phyloP scores from a whole-genome alignment of 2,888 invertebrate species.

The Mellilla xanthometata region DNA sequence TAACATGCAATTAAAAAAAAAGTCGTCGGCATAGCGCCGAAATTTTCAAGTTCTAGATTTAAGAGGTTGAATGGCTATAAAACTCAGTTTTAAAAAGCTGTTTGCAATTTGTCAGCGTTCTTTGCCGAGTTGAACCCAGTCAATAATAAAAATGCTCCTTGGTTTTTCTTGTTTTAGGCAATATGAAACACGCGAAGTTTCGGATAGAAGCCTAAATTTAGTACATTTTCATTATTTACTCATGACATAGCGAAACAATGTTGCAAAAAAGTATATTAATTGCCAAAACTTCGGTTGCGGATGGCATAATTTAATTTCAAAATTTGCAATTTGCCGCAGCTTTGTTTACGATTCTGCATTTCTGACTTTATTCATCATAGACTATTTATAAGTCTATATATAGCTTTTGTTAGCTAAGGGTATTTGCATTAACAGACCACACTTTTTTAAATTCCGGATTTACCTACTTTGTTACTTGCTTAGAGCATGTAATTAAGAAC shows the following conservation, averaged over 20 bases:
- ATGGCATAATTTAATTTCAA: slow-evolving; percentile 48
- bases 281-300: slow-evolving; percentile 53
- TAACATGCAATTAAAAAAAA: slow-evolving; percentile 59
- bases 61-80: slow-evolving; percentile 47
- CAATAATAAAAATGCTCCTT: slow-evolving; percentile 69
- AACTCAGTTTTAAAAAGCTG: slow-evolving; percentile 58
- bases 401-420: neutral
- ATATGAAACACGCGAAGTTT: slow-evolving; percentile 73
- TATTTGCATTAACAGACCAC: too few species aligned
- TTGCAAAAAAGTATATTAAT: slow-evolving; percentile 68
- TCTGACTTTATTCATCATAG: neutral
- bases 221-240: slow-evolving; percentile 67
- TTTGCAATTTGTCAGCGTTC: slow-evolving; percentile 75
- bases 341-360: slow-evolving; percentile 17
- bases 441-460: too few species aligned
- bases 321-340: slow-evolving; percentile 32
- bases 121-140: slow-evolving; percentile 67
- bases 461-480: too few species aligned
- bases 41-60: slow-evolving; percentile 43
- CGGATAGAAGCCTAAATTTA: slow-evolving; percentile 50
- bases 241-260: slow-evolving; percentile 61
- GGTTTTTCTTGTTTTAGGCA: slow-evolving; percentile 69
- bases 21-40: slow-evolving; percentile 47
- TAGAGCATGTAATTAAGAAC: too few species aligned
- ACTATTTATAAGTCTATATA: too few species aligned